Percentiles rank a stretch among this genome's conserved stretches.
phyloP scores from a whole-genome alignment of 1,140 invertebrate species.

The Homarus americanus region DNA sequence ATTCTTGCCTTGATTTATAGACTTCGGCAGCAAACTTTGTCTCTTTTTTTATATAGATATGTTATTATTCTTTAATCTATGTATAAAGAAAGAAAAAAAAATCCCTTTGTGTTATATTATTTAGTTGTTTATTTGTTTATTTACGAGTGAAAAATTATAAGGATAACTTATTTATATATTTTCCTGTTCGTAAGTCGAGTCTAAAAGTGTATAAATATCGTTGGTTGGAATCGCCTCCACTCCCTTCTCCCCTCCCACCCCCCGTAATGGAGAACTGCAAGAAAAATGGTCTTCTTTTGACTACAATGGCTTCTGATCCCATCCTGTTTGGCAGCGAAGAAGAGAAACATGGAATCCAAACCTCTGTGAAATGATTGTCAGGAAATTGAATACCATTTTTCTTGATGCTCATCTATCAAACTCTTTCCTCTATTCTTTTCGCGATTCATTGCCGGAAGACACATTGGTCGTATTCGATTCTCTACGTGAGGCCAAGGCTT shows the following conservation, averaged over 20 bases:
- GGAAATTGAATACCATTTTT: constrained; percentile 73
- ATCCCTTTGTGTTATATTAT: neutral
- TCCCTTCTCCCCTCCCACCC: no score
- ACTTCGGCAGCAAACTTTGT: constrained; percentile 10
- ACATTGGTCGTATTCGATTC: constrained; percentile 57
- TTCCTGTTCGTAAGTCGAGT: neutral
- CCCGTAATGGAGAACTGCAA: constrained; percentile 61
- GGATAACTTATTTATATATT: constrained; percentile 26
- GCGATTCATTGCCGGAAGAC: constrained; percentile 72
- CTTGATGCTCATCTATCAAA: constrained; percentile 72
- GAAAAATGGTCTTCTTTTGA: constrained; percentile 72
- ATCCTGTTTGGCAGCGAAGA: constrained; percentile 71
- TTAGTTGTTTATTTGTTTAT: no score
- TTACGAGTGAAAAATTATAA: neutral
- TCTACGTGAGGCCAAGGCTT: constrained; percentile 23
- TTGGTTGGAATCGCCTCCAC: constrained; percentile 48
- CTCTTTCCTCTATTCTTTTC: constrained; percentile 65
- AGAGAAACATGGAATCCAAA: constrained; percentile 71
- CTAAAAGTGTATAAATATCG: constrained; percentile 29
- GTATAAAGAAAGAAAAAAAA: neutral
- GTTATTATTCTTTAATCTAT: neutral
- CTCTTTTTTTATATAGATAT: constrained; percentile 11
- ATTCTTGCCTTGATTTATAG: constrained; percentile 19
- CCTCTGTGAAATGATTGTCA: constrained; percentile 72
- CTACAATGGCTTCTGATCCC: constrained; percentile 72